Evolutionary conservation across 2,113 vertebrate genomes (phyloP).

Genomic region (Herpailurus yagouaroundi): DNA sequence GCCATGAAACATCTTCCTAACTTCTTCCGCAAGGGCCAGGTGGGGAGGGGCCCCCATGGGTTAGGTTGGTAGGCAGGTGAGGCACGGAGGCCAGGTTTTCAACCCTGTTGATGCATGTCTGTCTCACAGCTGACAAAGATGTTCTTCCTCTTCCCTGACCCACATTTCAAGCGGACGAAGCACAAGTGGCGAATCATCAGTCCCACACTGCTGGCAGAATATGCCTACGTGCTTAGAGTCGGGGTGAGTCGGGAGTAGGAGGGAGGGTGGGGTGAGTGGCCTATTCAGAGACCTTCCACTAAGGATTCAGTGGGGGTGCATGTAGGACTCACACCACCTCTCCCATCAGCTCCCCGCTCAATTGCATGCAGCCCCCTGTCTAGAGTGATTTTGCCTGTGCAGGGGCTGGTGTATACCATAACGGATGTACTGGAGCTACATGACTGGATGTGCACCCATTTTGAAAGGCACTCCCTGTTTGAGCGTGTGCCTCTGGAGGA

Average conservation of each 20-base stretch:
- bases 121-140: slow-evolving; percentile 87
- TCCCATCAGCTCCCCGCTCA: background rate
- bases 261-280: background rate
- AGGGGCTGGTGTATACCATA: slow-evolving; percentile 94
- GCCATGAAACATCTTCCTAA: slow-evolving; percentile 98
- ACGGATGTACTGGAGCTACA: slow-evolving; percentile 94
- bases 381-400: background rate
- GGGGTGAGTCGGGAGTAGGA: slow-evolving; percentile 85
- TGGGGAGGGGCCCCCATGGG: slow-evolving; percentile 67
- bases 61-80: background rate
- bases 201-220: slow-evolving; percentile 92
- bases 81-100: background rate
- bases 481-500: slow-evolving; percentile 87
- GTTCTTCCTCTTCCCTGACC: slow-evolving; percentile 94
- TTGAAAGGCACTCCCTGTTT: slow-evolving; percentile 92
- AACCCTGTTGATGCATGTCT: background rate
- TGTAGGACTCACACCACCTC: background rate
- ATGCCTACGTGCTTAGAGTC: slow-evolving; percentile 91
- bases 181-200: slow-evolving; percentile 98
- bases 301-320: background rate
- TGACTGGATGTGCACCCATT: slow-evolving; percentile 94
- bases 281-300: background rate
- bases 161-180: slow-evolving; percentile 96
- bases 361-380: background rate
- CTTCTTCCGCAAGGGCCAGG: slow-evolving; percentile 95